These are phyloP conservation scores for Myotis myotis DNA, from an alignment of 2,797 vertebrate species.

Conservation along the genomic window DNA sequence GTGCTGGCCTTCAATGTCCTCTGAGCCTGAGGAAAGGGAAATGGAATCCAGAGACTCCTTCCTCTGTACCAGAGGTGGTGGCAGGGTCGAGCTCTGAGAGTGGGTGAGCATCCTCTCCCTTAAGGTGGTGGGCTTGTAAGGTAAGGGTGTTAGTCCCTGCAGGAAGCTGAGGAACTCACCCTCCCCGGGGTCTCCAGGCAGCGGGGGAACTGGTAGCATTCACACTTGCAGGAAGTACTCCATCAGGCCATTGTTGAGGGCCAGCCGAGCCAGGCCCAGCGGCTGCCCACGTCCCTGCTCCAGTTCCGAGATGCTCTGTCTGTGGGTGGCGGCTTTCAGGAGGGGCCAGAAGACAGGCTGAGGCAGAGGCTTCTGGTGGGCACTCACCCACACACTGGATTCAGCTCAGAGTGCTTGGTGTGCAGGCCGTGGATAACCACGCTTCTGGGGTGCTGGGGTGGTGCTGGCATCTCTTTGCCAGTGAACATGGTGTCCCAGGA, in stretches of 20 bases:
- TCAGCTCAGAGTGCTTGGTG: conserved; percentile 89
- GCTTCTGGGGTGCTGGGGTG: conserved; percentile 94
- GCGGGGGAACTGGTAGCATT: conserved; percentile 90
- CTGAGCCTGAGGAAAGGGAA: conserved; percentile 91
- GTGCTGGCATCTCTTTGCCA: conserved; percentile 93
- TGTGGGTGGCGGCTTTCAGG: conserved; percentile 94
- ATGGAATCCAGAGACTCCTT: conserved; percentile 90
- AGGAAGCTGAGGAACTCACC: conserved; percentile 95
- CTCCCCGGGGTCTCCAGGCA: conserved; percentile 92
- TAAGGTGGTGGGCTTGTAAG: conserved; percentile 94
- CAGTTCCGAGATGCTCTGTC: conserved; percentile 93
- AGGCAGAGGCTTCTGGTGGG: conserved; percentile 83
- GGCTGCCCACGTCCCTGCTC: conserved; percentile 94
- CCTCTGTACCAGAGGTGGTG: conserved; percentile 33
- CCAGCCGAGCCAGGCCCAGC: conserved; percentile 95
- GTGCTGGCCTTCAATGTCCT: conserved; percentile 84
- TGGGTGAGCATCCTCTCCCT: conserved; percentile 95
- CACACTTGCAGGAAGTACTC: conserved; percentile 93
- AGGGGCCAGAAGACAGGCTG: conserved; percentile 96
- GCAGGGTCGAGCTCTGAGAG: conserved; percentile 83
- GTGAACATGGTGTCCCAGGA: conserved; percentile 90
- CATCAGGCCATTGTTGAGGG: conserved; percentile 93
- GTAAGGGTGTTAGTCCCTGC: conserved; percentile 92
- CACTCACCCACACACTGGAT: conserved; percentile 77
- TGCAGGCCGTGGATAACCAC: conserved; percentile 94